These are phyloP conservation scores for Pollachius pollachius DNA, from an alignment of 2,113 vertebrate genomes.

Conservation along the genomic window DNA sequence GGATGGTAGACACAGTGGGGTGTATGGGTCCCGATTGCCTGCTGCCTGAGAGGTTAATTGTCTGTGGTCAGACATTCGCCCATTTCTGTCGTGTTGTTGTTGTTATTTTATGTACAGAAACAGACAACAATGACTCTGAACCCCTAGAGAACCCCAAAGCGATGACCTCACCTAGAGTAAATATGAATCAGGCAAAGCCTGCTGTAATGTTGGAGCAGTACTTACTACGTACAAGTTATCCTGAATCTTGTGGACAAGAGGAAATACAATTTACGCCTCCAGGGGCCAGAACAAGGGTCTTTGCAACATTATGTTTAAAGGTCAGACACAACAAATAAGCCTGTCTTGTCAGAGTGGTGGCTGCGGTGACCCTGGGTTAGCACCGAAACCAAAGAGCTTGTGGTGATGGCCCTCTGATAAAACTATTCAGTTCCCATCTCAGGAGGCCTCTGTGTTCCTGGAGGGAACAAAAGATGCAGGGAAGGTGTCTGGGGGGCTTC, in stretches of 20 bases:
- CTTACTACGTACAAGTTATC: not conserved
- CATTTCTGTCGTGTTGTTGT: constrained; percentile 20
- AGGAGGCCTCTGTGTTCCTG: no score
- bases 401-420: no score
- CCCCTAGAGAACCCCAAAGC: not conserved
- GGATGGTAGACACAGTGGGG: not conserved
- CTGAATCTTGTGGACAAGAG: not conserved
- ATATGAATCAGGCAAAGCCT: no score
- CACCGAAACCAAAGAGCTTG: no score
- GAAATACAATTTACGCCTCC: not conserved
- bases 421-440: no score
- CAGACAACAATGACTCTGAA: constrained; percentile 10
- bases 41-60: constrained; percentile 28
- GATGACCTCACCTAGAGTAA: not conserved
- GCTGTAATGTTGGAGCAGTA: no score
- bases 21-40: constrained; percentile 29
- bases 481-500: no score
- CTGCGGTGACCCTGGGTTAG: no score
- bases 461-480: no score
- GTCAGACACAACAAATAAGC: not conserved
- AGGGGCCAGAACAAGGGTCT: not conserved
- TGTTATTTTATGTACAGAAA: constrained; percentile 39
- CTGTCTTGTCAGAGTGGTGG: no score
- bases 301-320: no score
- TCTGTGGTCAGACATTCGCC: constrained; percentile 31